These are phyloP conservation scores for Embiotoca jacksoni DNA, from an alignment of 2,113 vertebrate species.

Conservation along the genomic window DNA sequence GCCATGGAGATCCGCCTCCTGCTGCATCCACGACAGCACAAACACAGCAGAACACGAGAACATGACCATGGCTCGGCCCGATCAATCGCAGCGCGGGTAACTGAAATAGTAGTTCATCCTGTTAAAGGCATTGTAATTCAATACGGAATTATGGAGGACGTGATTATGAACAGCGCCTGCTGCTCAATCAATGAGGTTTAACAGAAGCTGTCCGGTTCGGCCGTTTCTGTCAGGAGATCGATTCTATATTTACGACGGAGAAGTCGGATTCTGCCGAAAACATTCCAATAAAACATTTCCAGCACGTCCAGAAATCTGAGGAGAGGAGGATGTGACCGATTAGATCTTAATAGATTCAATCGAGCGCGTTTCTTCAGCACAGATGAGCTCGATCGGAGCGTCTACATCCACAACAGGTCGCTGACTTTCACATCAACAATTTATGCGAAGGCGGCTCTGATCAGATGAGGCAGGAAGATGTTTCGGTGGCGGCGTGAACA, in stretches of 20 bases:
- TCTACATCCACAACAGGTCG: no score
- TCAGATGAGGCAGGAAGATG: no score
- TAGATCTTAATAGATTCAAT: no score
- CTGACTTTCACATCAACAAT: no score
- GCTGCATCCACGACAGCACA: not conserved
- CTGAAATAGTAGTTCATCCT: constrained; percentile 56
- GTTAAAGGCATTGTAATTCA: constrained; percentile 61
- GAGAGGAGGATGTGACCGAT: no score
- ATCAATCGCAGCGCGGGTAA: constrained; percentile 66
- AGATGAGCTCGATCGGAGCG: no score
- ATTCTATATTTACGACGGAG: no score
- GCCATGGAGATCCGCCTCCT: not conserved
- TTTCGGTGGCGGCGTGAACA: no score
- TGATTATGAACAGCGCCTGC: constrained; percentile 16
- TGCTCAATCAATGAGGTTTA: not conserved
- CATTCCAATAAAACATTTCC: not conserved
- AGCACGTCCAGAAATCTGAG: not conserved
- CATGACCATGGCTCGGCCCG: constrained; percentile 13
- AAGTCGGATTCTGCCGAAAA: no score
- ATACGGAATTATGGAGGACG: constrained; percentile 56
- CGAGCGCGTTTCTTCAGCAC: no score
- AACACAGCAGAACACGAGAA: constrained; percentile 6
- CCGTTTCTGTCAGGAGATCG: no score
- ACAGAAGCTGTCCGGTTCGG: not conserved
- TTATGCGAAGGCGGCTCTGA: no score